Base-by-base conservation (phyloP, 2,888 invertebrate genomes). In the Epirrita christyi region DNA sequence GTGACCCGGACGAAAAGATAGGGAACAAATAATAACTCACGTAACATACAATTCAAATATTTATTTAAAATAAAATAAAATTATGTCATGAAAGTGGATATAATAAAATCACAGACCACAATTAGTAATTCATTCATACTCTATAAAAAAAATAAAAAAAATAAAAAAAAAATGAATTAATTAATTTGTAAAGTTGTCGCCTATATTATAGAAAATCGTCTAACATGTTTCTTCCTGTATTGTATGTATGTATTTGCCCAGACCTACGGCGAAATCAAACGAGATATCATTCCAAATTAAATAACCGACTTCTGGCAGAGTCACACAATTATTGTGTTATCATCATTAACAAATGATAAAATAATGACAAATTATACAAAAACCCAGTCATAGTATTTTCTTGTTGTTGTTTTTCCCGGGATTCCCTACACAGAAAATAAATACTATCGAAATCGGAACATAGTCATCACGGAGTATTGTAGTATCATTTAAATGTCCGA, bases 61-160 rank as follows among this genome's bases (percentile, higher is more conserved):
- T 77, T 78, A 79, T 81, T 83, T 69, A 61, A 67, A 75, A n/a
- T 74, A 71, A 43, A 53, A 74, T 73, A 70, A 70, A 73, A 72
- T 67, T 71, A 73, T 81, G 83, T 85, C 85, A 85, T 84, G 85
- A 78, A 64, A 52, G 37, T 37, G 21, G 21, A 21, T 21, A 55
- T 63, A 60, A 61, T 72, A 64, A 72, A 81, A 83, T 82, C 81
- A 83, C 83, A 83, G 81, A 72, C 70, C 66, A 62, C 57, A 51
- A 51, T 40, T 55, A 54, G 49, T 59, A 56, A n/a, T 52, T 48
- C 43, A 41, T 52, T 48, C 43, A 38, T 51, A 29, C 37, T 61
- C 42, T 51, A 59, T 53, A 32, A 55, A 64, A 44, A 43, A 46
- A 29, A 6, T 5, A 21, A 7, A 29, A 3, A 21, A 21, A 10